Evolutionary conservation across 1,140 invertebrate species (phyloP).

Genomic region (Cotesia chilonis): DNA sequence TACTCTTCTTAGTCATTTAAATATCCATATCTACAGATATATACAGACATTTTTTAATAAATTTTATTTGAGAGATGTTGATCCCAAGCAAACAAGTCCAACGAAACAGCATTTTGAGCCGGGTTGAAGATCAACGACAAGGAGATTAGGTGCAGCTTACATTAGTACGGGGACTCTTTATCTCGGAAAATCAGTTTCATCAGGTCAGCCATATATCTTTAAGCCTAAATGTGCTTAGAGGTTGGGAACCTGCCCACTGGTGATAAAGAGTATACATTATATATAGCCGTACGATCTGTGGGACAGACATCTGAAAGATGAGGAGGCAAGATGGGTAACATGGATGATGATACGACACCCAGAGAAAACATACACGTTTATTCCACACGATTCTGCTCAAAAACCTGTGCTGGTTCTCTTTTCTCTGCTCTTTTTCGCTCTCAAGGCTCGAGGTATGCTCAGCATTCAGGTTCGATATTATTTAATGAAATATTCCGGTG

Average conservation of each 20-base stretch:
- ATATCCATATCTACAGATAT: constrained; percentile 7
- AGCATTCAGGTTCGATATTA: constrained; percentile 63
- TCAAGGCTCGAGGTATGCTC: constrained; percentile 46
- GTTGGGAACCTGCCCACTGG: constrained; percentile 9
- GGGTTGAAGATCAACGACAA: neutral
- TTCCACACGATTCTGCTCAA: constrained; percentile 19
- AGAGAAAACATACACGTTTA: constrained; percentile 8
- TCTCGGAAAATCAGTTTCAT: neutral
- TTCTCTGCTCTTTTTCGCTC: constrained; percentile 31
- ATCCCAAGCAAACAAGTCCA: neutral
- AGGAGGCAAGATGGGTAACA: constrained; percentile 7
- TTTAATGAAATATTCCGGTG: constrained; percentile 59
- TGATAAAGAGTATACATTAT: neutral
- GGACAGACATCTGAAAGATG: too few relatives aligned
- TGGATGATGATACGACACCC: neutral
- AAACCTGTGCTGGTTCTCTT: constrained; percentile 19
- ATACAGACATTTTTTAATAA: neutral
- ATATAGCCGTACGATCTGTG: neutral
- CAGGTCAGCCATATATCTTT: neutral
- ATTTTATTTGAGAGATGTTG: neutral
- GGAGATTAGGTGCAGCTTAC: neutral
- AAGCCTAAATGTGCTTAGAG: neutral
- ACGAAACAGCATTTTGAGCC: neutral
- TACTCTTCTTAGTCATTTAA: neutral
- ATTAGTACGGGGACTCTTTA: neutral